Conservation (phyloP, 2,797 vertebrate species). For the Megalops cyprinoides region DNA sequence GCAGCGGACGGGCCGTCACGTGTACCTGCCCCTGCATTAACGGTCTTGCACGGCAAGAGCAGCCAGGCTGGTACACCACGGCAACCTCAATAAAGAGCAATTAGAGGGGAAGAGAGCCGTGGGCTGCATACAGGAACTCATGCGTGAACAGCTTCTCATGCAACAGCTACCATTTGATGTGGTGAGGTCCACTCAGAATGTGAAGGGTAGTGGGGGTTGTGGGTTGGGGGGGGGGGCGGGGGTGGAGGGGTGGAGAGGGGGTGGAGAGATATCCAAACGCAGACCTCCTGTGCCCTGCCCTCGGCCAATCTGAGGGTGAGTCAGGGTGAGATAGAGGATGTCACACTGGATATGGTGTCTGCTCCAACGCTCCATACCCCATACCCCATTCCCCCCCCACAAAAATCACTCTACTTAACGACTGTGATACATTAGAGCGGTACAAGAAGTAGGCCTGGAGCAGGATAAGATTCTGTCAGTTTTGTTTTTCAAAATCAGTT, state of each 20-base stretch:
- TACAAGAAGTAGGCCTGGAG: too few relatives aligned
- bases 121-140: conserved; percentile 27
- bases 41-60: background rate
- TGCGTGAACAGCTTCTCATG: conserved; percentile 36
- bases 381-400: too few relatives aligned
- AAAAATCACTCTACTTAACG: too few relatives aligned
- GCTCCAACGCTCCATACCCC: too few relatives aligned
- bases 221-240: too few relatives aligned
- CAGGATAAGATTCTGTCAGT: too few relatives aligned
- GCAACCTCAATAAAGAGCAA: conserved; percentile 34
- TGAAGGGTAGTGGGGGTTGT: too few relatives aligned
- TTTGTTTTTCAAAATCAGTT: too few relatives aligned
- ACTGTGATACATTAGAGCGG: too few relatives aligned
- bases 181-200: conserved; percentile 15
- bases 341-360: background rate
- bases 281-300: background rate
- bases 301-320: background rate
- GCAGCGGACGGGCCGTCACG: too few relatives aligned
- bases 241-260: background rate
- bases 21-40: conserved; percentile 15
- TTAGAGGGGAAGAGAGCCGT: conserved; percentile 33
- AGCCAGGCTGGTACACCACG: background rate
- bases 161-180: conserved; percentile 25
- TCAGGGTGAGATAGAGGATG: background rate
- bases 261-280: background rate